Evolutionary conservation across 2,113 vertebrate species (phyloP).

Genomic region (Crypturellus undulatus): DNA sequence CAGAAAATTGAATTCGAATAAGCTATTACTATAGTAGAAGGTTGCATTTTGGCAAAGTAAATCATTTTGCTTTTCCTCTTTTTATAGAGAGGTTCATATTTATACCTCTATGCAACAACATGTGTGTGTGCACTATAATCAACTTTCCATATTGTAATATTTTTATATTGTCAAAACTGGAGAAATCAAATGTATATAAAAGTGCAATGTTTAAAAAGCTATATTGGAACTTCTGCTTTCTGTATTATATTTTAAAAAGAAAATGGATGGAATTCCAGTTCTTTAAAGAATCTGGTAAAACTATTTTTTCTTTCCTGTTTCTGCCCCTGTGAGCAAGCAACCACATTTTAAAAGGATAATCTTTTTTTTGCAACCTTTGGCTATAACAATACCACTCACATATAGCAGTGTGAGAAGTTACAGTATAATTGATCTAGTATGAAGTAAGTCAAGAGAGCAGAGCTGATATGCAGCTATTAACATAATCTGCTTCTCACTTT

Average conservation of each 20-base stretch:
- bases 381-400: not conserved
- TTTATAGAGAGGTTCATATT: not conserved
- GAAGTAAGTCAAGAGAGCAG: conserved; percentile 4
- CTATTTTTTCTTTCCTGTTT: not conserved
- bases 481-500: not conserved
- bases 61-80: not conserved
- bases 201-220: not conserved
- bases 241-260: not conserved
- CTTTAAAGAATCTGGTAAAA: not conserved
- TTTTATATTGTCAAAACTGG: not conserved
- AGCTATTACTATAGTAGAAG: not conserved
- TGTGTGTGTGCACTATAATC: not conserved
- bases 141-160: not conserved
- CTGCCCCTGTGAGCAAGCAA: not conserved
- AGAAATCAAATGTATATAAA: not conserved
- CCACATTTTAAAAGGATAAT: not conserved
- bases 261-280: not conserved
- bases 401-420: not conserved
- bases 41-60: not conserved
- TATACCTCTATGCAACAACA: not conserved
- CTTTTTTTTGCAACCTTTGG: not conserved
- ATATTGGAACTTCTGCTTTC: not conserved
- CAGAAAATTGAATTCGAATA: not conserved
- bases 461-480: conserved; percentile 1
- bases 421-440: not conserved